Evolutionary conservation across 2,113 vertebrate species (phyloP).

Genomic region (Lampris incognitus): DNA sequence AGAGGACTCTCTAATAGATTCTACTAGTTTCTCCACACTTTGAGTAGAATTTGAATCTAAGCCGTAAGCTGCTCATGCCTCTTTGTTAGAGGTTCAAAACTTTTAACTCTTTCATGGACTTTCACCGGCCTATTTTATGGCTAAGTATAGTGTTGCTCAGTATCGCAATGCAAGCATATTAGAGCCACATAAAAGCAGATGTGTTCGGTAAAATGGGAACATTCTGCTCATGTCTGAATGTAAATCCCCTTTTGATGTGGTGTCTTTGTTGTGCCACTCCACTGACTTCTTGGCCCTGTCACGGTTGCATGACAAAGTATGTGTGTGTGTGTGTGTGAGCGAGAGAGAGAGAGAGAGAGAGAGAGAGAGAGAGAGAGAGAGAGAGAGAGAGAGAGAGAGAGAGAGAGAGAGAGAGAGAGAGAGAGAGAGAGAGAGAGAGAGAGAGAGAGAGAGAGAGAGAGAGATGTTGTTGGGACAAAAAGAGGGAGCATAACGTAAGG

Average conservation of each 20-base stretch:
- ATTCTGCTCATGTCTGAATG: constrained; percentile 10
- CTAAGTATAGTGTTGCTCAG: background rate
- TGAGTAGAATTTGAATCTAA: background rate
- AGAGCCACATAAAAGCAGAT: constrained; percentile 8
- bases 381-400: too few relatives aligned
- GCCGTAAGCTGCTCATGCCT: background rate
- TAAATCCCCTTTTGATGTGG: constrained; percentile 23
- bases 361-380: too few relatives aligned
- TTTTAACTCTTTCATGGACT: background rate
- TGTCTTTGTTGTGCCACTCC: constrained; percentile 24
- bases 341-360: background rate
- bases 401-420: too few relatives aligned
- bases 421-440: too few relatives aligned
- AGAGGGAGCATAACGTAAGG: background rate
- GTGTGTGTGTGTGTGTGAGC: constrained; percentile 21
- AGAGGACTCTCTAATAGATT: background rate
- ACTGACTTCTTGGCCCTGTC: constrained; percentile 34
- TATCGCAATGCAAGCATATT: constrained; percentile 15
- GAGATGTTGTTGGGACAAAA: background rate
- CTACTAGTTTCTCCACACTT: background rate
- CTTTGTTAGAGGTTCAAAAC: constrained; percentile 2
- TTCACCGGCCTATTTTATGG: constrained; percentile 18
- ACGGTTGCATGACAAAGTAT: constrained; percentile 19
- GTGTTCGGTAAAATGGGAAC: background rate
- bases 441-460: too few relatives aligned